Evolutionary conservation across 2,113 vertebrate genomes (phyloP).

Genomic region (Dicrurus megarhynchus): DNA sequence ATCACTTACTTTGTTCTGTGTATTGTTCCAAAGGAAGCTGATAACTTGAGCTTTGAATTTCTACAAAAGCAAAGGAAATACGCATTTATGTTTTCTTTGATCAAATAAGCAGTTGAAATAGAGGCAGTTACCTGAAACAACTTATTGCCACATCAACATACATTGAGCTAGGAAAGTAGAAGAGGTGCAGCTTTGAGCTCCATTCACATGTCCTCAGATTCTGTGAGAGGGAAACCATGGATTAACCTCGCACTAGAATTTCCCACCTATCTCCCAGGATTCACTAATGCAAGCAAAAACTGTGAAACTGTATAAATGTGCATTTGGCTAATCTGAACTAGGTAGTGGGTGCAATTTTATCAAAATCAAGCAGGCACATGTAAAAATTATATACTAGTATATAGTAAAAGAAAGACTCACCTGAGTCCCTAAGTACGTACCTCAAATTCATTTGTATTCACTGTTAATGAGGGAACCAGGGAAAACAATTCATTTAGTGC

Average conservation of each 20-base stretch:
- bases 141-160: not conserved
- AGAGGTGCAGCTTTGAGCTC: not conserved
- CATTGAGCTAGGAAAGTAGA: not conserved
- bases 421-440: slow-evolving; percentile 53
- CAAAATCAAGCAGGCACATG: not conserved
- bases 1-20: slow-evolving; percentile 78
- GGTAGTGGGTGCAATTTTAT: not conserved
- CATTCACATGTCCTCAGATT: not conserved
- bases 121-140: not conserved
- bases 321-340: not conserved
- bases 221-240: not conserved
- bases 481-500: slow-evolving; percentile 84
- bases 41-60: slow-evolving; percentile 87
- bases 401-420: not conserved
- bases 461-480: slow-evolving; percentile 84
- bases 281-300: not conserved
- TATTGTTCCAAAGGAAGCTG: slow-evolving; percentile 87
- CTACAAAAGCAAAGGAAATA: slow-evolving; percentile 62
- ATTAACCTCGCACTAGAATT: not conserved
- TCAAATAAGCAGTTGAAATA: not conserved
- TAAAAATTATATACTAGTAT: not conserved
- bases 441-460: slow-evolving; percentile 89
- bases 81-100: not conserved
- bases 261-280: not conserved
- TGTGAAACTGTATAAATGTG: not conserved